Evolutionary conservation across 2,113 vertebrate species (phyloP).

Genomic region (Oncorhynchus gorbuscha): DNA sequence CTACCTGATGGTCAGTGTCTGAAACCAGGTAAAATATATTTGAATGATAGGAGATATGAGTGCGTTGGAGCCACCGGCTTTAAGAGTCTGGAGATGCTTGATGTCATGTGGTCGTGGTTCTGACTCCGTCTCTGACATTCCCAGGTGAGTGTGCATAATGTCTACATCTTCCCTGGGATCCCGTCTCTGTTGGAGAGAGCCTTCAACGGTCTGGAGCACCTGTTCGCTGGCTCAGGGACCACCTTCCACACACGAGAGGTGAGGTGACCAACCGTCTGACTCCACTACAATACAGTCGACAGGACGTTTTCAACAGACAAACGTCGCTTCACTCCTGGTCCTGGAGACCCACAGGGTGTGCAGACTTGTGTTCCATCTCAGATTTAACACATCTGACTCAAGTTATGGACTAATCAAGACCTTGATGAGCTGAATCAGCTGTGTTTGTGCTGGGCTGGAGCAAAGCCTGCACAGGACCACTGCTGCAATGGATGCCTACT

Average conservation of each 20-base stretch:
- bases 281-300: not conserved
- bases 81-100: not conserved
- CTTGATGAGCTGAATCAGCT: not conserved
- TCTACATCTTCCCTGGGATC: conserved; percentile 92
- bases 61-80: not conserved
- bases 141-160: conserved; percentile 85
- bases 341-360: too few species aligned
- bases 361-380: not conserved
- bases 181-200: conserved; percentile 82
- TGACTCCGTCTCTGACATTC: not conserved
- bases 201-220: conserved; percentile 79
- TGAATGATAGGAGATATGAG: not conserved
- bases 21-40: not conserved
- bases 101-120: not conserved
- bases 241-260: conserved; percentile 78
- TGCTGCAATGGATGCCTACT: not conserved
- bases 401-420: too few species aligned
- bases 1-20: not conserved
- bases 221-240: conserved; percentile 79
- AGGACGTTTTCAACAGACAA: not conserved
- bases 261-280: not conserved
- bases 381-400: not conserved
- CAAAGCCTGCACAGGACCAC: too few species aligned
- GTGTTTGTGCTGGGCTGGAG: not conserved
- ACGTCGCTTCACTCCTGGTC: too few species aligned